A percentile compares a stretch with the other conserved stretches of the same genome.
phyloP scores from a whole-genome alignment of 2,797 vertebrate species.

The Pogonophryne albipinna region DNA sequence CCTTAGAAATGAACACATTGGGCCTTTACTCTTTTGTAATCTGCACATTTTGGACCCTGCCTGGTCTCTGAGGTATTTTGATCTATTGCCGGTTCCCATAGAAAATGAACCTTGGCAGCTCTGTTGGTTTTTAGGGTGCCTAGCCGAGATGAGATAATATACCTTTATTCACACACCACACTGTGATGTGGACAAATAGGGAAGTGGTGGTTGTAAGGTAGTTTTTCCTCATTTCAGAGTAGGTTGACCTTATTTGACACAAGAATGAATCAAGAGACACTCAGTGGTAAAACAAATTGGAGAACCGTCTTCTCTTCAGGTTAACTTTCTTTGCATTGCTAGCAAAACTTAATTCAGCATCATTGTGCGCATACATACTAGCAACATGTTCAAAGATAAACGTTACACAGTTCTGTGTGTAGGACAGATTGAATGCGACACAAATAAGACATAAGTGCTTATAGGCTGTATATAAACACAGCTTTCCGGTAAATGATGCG shows the following conservation, averaged over 20 bases:
- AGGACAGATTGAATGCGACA: too few relatives aligned
- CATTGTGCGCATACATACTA: too few relatives aligned
- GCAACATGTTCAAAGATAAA: too few relatives aligned
- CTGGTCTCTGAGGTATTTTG: background rate
- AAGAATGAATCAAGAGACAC: background rate
- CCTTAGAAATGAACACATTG: background rate
- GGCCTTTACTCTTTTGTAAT: background rate
- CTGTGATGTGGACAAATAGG: background rate
- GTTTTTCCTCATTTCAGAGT: background rate
- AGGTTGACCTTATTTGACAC: background rate
- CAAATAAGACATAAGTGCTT: too few relatives aligned
- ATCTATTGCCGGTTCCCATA: background rate
- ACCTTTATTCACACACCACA: background rate
- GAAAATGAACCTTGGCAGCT: slow-evolving; percentile 12
- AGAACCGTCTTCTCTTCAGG: too few relatives aligned
- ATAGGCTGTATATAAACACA: too few relatives aligned
- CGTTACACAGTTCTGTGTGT: too few relatives aligned
- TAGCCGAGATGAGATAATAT: slow-evolving; percentile 27
- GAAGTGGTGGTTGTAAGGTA: background rate
- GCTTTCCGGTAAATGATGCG: too few relatives aligned
- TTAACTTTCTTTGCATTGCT: too few relatives aligned
- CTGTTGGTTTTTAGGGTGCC: slow-evolving; percentile 5
- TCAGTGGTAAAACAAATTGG: background rate
- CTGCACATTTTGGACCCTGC: background rate
- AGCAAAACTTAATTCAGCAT: too few relatives aligned